phyloP scores from a whole-genome alignment of 2,797 vertebrate genomes.

The Periophthalmus magnuspinnatus region DNA sequence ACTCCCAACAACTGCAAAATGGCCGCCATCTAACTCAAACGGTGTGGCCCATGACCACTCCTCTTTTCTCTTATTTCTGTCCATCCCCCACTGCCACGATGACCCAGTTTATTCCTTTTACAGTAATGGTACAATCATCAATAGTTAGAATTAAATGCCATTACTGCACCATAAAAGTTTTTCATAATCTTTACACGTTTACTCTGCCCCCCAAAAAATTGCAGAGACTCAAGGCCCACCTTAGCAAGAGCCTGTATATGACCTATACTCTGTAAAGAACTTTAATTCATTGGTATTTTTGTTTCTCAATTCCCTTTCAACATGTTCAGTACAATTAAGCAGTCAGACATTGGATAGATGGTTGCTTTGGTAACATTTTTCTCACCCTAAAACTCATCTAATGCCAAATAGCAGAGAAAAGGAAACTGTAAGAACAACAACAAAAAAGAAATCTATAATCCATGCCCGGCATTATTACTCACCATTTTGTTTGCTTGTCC shows the following conservation, averaged over 20 bases:
- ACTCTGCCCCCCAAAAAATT: constrained; percentile 7
- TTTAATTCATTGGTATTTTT: neutral
- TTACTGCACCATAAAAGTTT: neutral
- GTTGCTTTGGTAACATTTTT: constrained; percentile 17
- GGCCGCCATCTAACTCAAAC: constrained; percentile 54
- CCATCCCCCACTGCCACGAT: constrained; percentile 62
- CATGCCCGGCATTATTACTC: constrained; percentile 51
- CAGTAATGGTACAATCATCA: constrained; percentile 15
- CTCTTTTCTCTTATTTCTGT: constrained; percentile 44
- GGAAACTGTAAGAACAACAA: constrained; percentile 5
- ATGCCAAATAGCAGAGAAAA: constrained; percentile 18
- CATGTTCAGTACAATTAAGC: neutral
- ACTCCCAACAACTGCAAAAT: constrained; percentile 70
- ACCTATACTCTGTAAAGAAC: constrained; percentile 15
- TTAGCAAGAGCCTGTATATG: constrained; percentile 23
- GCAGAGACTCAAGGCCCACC: constrained; percentile 14
- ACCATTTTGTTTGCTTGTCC: constrained; percentile 76
- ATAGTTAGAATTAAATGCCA: neutral
- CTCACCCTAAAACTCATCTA: constrained; percentile 2
- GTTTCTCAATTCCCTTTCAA: neutral
- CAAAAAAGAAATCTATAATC: constrained; percentile 16
- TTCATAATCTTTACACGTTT: neutral
- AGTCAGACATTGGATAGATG: neutral
- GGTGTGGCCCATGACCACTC: constrained; percentile 55
- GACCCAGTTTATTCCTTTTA: constrained; percentile 20